Conservation (phyloP, 1,140 invertebrate genomes). For the Brachionus angularis region DNA sequence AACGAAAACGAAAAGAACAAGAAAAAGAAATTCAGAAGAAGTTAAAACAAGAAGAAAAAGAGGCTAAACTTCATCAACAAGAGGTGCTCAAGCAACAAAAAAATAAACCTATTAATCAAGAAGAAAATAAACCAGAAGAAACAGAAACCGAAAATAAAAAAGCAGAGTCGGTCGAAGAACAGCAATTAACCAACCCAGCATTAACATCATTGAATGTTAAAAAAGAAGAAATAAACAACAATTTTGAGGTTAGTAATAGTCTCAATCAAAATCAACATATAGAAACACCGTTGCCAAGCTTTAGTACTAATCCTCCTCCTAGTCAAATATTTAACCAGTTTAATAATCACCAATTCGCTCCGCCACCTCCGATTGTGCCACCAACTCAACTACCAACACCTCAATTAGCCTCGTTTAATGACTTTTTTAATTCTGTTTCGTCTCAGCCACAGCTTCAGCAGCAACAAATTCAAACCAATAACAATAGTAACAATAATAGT, state of each 20-base stretch:
- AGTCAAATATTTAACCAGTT: background rate
- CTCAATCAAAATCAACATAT: no score
- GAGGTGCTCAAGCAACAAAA: constrained; percentile 55
- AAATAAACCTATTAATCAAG: constrained; percentile 5
- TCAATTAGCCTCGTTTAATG: constrained; percentile 24
- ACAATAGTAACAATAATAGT: no score
- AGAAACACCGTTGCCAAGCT: background rate
- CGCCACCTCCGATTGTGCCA: background rate
- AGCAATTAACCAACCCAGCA: background rate
- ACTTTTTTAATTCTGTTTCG: background rate
- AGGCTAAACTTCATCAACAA: constrained; percentile 57
- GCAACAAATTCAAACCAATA: no score
- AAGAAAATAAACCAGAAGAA: constrained; percentile 48
- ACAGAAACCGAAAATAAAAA: constrained; percentile 46
- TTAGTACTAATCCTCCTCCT: background rate
- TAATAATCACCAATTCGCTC: background rate
- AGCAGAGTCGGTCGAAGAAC: background rate
- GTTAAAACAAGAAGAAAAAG: constrained; percentile 57
- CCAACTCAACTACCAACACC: constrained; percentile 8
- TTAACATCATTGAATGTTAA: background rate
- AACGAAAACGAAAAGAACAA: constrained; percentile 62
- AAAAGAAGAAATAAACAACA: background rate
- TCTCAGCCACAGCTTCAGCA: no score
- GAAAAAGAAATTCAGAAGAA: constrained; percentile 70
- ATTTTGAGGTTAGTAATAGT: no score